Conservation (phyloP, 2,888 invertebrate species). For the Teleogryllus oceanicus region DNA sequence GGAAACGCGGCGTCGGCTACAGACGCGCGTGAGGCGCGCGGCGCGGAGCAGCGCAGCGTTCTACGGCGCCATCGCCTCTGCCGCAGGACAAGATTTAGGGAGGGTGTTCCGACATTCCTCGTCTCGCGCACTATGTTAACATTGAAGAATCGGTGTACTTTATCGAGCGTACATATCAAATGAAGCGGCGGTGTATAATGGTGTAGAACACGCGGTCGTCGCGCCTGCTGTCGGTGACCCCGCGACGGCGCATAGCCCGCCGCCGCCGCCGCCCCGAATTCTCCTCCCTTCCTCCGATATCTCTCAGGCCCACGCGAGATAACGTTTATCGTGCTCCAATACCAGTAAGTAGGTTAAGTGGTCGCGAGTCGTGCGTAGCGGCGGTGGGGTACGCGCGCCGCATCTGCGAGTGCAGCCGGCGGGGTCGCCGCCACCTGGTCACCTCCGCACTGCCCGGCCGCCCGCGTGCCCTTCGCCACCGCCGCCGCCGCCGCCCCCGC, state of each 20-base stretch:
- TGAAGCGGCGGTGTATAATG: constrained; percentile 18
- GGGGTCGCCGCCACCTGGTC: background rate
- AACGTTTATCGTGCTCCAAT: background rate
- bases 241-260: too few species aligned
- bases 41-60: background rate
- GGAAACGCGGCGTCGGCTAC: background rate
- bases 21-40: background rate
- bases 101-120: constrained; percentile 18
- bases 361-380: background rate
- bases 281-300: background rate
- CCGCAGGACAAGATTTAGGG: constrained; percentile 9
- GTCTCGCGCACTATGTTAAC: constrained; percentile 18
- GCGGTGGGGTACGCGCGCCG: background rate
- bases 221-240: too few species aligned
- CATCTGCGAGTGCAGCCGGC: background rate
- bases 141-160: constrained; percentile 18
- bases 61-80: background rate
- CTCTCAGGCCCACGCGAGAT: background rate
- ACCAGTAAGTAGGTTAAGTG: background rate
- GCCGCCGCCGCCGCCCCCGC: too few species aligned
- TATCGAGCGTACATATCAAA: constrained; percentile 18
- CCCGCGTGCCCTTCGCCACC: too few species aligned
- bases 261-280: too few species aligned
- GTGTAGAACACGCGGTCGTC: background rate
- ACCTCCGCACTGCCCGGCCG: too few species aligned